These are phyloP conservation scores for Hiodon tergisus DNA, from an alignment of 2,113 vertebrate genomes.

Conservation along the genomic window DNA sequence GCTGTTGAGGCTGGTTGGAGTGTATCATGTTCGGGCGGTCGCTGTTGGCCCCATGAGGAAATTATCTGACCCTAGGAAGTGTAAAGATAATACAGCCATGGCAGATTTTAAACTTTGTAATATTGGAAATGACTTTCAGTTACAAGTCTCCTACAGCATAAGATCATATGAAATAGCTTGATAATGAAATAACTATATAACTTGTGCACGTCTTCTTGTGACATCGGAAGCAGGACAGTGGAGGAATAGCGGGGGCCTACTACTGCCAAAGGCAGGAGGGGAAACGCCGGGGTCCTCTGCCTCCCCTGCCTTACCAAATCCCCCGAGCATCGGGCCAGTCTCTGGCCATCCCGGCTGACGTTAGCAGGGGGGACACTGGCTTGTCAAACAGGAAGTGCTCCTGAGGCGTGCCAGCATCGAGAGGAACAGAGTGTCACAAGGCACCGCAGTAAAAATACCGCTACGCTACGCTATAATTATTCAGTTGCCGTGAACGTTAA, in stretches of 20 bases:
- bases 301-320: slow-evolving; percentile 57
- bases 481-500: too few relatives aligned
- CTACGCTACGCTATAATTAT: too few relatives aligned
- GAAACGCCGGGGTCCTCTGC: not conserved
- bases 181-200: too few relatives aligned
- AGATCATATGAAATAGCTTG: too few relatives aligned
- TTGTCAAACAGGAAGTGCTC: slow-evolving; percentile 72
- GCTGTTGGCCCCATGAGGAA: not conserved
- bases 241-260: not conserved
- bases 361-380: slow-evolving; percentile 67
- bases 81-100: too few relatives aligned
- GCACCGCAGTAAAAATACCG: too few relatives aligned
- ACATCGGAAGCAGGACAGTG: not conserved
- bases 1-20: not conserved
- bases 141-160: too few relatives aligned
- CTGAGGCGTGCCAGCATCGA: slow-evolving; percentile 44
- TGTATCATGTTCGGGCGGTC: not conserved
- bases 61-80: not conserved
- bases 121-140: too few relatives aligned
- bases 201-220: not conserved
- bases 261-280: not conserved
- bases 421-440: slow-evolving; percentile 32
- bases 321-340: slow-evolving; percentile 68
- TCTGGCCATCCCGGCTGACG: slow-evolving; percentile 63
- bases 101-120: too few relatives aligned